phyloP scores from a whole-genome alignment of 2,113 vertebrate species.

The Ictidomys tridecemlineatus region DNA sequence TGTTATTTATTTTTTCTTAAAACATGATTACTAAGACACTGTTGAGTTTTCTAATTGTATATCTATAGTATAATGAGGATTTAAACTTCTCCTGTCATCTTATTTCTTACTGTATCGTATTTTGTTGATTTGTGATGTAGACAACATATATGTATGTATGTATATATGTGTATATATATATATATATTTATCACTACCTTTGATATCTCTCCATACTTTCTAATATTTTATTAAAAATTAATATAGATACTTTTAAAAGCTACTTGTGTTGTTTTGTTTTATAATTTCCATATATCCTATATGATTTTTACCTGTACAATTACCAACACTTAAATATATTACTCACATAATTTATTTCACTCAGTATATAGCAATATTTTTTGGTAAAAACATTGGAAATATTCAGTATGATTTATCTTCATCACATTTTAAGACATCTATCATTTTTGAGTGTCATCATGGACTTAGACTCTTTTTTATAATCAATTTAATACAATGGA shows the following conservation, averaged over 20 bases:
- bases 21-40: neutral
- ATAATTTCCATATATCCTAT: neutral
- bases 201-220: neutral
- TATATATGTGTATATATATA: no score
- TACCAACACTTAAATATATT: neutral
- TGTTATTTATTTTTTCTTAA: neutral
- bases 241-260: neutral
- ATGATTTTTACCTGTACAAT: neutral
- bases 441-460: neutral
- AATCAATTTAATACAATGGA: conserved; percentile 34
- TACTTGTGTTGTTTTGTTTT: neutral
- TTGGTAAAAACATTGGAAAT: neutral
- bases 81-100: neutral
- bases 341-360: neutral
- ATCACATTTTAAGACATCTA: neutral
- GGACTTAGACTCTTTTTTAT: neutral
- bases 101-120: neutral
- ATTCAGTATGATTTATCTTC: neutral
- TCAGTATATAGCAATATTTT: neutral
- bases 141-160: neutral
- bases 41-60: neutral
- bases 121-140: neutral
- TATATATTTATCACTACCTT: neutral
- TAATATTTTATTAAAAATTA: neutral
- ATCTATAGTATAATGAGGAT: neutral